phyloP scores from a whole-genome alignment of 2,888 invertebrate species.

The Crocallis elinguaria region DNA sequence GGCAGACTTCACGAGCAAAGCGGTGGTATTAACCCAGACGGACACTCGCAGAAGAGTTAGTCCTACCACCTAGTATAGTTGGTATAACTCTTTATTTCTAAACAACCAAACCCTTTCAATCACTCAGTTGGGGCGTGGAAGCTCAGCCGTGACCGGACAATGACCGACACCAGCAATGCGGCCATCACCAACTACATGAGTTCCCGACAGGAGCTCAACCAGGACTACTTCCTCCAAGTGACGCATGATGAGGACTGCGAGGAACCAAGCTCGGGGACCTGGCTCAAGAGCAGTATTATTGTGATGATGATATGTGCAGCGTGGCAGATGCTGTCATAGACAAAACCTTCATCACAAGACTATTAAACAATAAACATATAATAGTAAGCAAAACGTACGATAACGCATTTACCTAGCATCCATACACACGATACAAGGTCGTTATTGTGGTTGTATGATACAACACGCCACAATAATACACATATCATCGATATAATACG shows the following conservation, averaged over 20 bases:
- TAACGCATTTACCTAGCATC: too few species aligned
- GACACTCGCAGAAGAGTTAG: too few species aligned
- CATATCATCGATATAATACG: too few species aligned
- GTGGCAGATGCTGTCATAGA: conserved; percentile 42
- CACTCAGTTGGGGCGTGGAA: conserved; percentile 71
- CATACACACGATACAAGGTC: too few species aligned
- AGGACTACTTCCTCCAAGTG: conserved; percentile 59
- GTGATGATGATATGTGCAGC: conserved; percentile 59
- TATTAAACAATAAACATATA: not conserved
- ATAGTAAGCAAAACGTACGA: too few species aligned
- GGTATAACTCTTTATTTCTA: too few species aligned
- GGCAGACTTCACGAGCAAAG: too few species aligned
- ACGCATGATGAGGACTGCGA: conserved; percentile 59
- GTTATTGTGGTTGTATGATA: too few species aligned
- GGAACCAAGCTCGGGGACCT: conserved; percentile 62
- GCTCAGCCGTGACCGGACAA: conserved; percentile 60
- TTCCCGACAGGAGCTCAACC: conserved; percentile 55
- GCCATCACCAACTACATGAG: conserved; percentile 52
- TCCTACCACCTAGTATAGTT: too few species aligned
- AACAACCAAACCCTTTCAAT: not conserved
- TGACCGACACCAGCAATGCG: conserved; percentile 40
- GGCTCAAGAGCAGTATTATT: conserved; percentile 67
- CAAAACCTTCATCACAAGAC: not conserved
- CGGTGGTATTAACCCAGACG: too few species aligned
- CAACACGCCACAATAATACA: too few species aligned